Conservation (phyloP, 2,888 invertebrate genomes). For the Troides oblongomaculatus region DNA sequence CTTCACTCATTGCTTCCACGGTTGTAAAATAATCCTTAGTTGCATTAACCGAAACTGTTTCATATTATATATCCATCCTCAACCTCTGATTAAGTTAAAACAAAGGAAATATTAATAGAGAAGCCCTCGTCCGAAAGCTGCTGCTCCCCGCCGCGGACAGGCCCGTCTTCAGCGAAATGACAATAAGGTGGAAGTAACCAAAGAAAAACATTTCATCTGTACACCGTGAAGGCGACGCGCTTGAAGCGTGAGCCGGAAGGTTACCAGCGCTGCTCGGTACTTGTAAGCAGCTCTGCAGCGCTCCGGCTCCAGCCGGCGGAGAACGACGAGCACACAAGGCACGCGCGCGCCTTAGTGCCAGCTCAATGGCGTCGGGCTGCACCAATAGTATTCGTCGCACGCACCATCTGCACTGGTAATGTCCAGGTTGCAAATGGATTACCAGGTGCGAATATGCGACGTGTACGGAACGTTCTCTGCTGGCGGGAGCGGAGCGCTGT, state of each 20-base stretch:
- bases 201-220: no score
- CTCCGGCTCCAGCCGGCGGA: no score
- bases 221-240: background rate
- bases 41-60: slow-evolving; percentile 6
- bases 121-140: background rate
- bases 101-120: background rate
- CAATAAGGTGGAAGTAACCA: no score
- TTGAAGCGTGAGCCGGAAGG: slow-evolving; percentile 8
- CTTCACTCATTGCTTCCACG: slow-evolving; percentile 66
- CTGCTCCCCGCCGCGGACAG: background rate
- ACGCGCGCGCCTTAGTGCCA: no score
- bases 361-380: no score
- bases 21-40: background rate
- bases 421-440: background rate
- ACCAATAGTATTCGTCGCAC: no score
- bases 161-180: no score
- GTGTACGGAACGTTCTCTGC: background rate
- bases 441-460: background rate
- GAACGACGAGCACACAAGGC: no score
- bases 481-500: background rate
- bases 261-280: no score
- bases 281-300: no score
- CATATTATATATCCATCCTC: no score
- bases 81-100: background rate
- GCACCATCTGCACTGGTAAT: no score